Evolutionary conservation across 2,888 invertebrate genomes (phyloP), one percentile per base, ranked within the genome.

Genomic region (Candidula unifasciata): DNA sequence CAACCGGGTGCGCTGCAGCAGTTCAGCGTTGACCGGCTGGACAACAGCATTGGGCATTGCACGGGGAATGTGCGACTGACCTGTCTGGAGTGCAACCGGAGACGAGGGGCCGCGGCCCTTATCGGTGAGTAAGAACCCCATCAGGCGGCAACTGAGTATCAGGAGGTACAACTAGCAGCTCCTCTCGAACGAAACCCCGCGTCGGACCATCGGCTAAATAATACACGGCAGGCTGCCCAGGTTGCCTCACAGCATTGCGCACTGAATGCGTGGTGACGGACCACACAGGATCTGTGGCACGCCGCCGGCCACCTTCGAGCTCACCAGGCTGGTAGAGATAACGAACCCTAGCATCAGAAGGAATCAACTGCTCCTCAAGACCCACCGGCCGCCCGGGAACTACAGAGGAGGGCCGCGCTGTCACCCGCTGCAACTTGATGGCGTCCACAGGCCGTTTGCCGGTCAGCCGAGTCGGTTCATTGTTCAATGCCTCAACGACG

Each of bases 11-110:
- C 27, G 16, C 27, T 35, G 16, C 71, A 71, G 71, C 76, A 76
- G 52, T 76, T 76, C n/a, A 76, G 76, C n/a, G 76, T 76, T 27
- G 76, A 76, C n/a, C 76, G 76, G 10, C 76, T 76, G 52, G 52
- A 76, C 76, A 76, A 76, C 52, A 44, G 44, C 37, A 44, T 24
- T 6, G 76, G 52, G 10, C 54, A 54, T 52, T 16, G 44, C 76
- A 76, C 6, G 10, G 76, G 27, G 21, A 44, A 76, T 33, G 35
- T 71, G 24, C 13, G 71, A 33, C 35, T 30, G 71, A 33, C 33
- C 71, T 71, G 71, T 71, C 33, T 71, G 71, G 71, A 71, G 33
- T 71, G 71, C 24, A 71, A 71, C 33, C 71, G 71, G 24, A 71
- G 27, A 24, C 24, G 68, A 18, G 68, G 68, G n/a, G 71, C 68